Base-by-base conservation (phyloP, 2,113 vertebrate genomes). In the Entelurus aequoreus region DNA sequence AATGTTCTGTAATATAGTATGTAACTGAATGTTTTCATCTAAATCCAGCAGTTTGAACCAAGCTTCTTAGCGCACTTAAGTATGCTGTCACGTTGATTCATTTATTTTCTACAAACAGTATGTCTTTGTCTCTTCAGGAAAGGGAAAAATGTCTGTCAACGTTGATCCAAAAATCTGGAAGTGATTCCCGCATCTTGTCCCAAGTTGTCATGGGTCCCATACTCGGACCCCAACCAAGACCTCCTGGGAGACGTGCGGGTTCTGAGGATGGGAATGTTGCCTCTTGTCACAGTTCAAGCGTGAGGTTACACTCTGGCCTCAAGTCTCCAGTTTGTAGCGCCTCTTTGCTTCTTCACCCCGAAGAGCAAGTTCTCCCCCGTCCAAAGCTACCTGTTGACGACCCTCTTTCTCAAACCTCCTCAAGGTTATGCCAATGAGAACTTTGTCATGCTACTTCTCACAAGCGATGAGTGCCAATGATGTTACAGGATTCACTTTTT, bases 171-270 rank as follows among this genome's bases (percentile, higher is more conserved):
- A 75, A 66, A 63, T 72, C 55, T 76, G 66, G 62, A 74, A 52
- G 16, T 47, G 51, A 82, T 62, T 13, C 13, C 38, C 36, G 37
- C 55, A 76, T 56, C 36, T 44, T 60, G 63, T 59, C 71, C 42
- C 64, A 64, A 57, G 55, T 57, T 19, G 55, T 57, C 55, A 40
- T 16, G 48, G 66, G 57, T 65, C 55, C 86, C 63, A 56, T 15
- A 72, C 76, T 84, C 54, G 46, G 16, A 50, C 69, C 75, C 2
- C 2, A 65, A 74, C 82, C 86, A 53, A 74, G 48, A 63, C 78
- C 76, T 61, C 78, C 73, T 40, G 66, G 6, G 49, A 71, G 63
- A 68, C 8, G 35, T 42, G n/a, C 65, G 50, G 28, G 16, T 60
- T 54, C 58, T 60, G 53, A 35, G 12, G 40, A 54, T 63, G 60